A percentile compares a stretch with the other conserved stretches of the same genome.
Evolutionary conservation across 1,140 invertebrate genomes (phyloP).

Genomic region (Tetragonula clypearis): DNA sequence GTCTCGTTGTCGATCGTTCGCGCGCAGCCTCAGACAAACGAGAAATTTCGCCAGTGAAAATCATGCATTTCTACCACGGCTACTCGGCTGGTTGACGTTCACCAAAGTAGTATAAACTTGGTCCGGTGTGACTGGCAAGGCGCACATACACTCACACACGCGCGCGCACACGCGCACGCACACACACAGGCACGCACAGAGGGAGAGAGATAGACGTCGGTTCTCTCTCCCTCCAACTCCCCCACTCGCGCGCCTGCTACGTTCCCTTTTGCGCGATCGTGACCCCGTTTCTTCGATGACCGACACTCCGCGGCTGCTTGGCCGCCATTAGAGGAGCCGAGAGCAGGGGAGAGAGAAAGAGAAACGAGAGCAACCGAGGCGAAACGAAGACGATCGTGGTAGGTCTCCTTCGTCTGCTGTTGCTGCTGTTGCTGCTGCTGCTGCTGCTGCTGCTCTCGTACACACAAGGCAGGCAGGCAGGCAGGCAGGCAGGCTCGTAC

Average conservation of each 20-base stretch:
- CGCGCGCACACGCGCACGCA: too few relatives aligned
- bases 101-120: slow-evolving; percentile 12
- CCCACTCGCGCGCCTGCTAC: slow-evolving; percentile 45
- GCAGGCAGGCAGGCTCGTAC: too few relatives aligned
- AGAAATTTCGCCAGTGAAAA: slow-evolving; percentile 51
- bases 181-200: background rate
- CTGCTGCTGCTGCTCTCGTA: background rate
- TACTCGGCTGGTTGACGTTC: slow-evolving; percentile 59
- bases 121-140: background rate
- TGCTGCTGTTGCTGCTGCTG: too few relatives aligned
- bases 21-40: slow-evolving; percentile 39
- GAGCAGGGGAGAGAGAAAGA: slow-evolving; percentile 45
- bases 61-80: slow-evolving; percentile 48
- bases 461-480: too few relatives aligned
- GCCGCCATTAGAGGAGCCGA: slow-evolving; percentile 68
- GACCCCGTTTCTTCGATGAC: slow-evolving; percentile 79
- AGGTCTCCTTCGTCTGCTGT: background rate
- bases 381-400: slow-evolving; percentile 36
- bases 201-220: background rate
- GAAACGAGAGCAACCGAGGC: slow-evolving; percentile 44
- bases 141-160: too few relatives aligned
- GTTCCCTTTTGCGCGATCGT: slow-evolving; percentile 80
- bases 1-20: slow-evolving; percentile 17
- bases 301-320: slow-evolving; percentile 71
- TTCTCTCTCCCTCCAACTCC: slow-evolving; percentile 14